phyloP scores from a whole-genome alignment of 2,888 invertebrate species.

The Cryptosula pallasiana region DNA sequence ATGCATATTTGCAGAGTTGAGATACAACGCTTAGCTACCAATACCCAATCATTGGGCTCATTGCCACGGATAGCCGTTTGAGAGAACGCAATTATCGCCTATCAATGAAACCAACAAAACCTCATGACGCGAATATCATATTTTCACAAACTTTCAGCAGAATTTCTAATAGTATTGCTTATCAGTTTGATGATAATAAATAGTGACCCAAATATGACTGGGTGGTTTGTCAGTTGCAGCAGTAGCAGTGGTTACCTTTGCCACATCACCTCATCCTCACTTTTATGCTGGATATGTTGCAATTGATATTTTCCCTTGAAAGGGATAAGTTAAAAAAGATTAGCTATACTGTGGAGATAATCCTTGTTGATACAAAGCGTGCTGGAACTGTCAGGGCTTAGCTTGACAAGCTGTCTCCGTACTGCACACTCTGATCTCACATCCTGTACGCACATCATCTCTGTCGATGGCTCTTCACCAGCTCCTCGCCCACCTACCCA shows the following conservation, averaged over 20 bases:
- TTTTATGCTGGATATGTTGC: neutral
- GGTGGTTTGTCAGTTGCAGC: too few species aligned
- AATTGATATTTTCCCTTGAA: neutral
- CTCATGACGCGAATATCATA: too few species aligned
- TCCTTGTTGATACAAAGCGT: neutral
- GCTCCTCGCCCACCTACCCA: too few species aligned
- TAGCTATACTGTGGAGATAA: neutral
- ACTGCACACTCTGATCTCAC: neutral
- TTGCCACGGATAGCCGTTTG: too few species aligned
- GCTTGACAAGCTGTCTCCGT: neutral
- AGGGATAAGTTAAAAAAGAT: slow-evolving; percentile 3
- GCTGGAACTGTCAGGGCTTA: neutral
- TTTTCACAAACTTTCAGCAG: too few species aligned
- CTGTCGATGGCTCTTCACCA: too few species aligned
- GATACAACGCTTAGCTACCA: slow-evolving; percentile 5
- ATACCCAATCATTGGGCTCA: neutral
- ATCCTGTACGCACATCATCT: neutral
- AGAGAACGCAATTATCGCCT: too few species aligned
- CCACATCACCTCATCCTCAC: neutral
- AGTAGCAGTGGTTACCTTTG: too few species aligned
- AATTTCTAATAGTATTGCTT: too few species aligned
- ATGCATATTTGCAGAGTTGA: slow-evolving; percentile 7
- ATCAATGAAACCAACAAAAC: too few species aligned
- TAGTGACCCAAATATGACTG: too few species aligned
- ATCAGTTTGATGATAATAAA: too few species aligned